These are phyloP conservation scores for Chromoteleia sp. DNA, from an alignment of 2,888 invertebrate genomes.

Conservation along the genomic window DNA sequence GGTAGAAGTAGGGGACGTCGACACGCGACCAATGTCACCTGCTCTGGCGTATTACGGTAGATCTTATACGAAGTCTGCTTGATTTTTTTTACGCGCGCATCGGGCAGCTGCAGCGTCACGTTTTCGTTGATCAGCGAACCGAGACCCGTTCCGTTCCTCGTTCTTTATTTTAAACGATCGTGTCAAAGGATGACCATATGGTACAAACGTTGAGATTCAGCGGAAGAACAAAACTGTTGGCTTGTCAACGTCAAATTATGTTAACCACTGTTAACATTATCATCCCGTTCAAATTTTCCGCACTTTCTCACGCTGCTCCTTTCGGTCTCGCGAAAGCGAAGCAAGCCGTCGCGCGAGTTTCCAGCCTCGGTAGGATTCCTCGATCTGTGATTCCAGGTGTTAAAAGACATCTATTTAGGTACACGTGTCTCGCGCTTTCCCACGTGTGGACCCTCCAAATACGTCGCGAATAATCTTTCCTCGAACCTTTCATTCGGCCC, in stretches of 20 bases:
- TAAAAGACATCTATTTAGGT: constrained; percentile 70
- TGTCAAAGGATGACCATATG: constrained; percentile 76
- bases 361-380: no score
- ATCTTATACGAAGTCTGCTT: constrained; percentile 74
- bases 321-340: no score
- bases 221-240: constrained; percentile 63
- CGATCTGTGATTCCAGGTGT: constrained; percentile 75
- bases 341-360: no score
- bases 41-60: constrained; percentile 76
- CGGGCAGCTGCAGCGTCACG: constrained; percentile 80
- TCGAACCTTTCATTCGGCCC: constrained; percentile 67
- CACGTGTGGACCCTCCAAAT: constrained; percentile 78
- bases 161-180: constrained; percentile 74
- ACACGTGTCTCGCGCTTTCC: constrained; percentile 78
- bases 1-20: constrained; percentile 78
- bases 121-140: constrained; percentile 77
- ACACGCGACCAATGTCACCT: constrained; percentile 85
- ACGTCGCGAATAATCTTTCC: constrained; percentile 74
- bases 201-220: constrained; percentile 80
- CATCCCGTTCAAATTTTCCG: constrained; percentile 20
- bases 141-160: constrained; percentile 69
- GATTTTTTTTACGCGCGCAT: constrained; percentile 75
- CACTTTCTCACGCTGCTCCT: constrained; percentile 55
- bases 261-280: constrained; percentile 20
- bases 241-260: constrained; percentile 29